These are phyloP conservation scores for Pterocles gutturalis DNA, from an alignment of 2,113 vertebrate species.

Conservation along the genomic window DNA sequence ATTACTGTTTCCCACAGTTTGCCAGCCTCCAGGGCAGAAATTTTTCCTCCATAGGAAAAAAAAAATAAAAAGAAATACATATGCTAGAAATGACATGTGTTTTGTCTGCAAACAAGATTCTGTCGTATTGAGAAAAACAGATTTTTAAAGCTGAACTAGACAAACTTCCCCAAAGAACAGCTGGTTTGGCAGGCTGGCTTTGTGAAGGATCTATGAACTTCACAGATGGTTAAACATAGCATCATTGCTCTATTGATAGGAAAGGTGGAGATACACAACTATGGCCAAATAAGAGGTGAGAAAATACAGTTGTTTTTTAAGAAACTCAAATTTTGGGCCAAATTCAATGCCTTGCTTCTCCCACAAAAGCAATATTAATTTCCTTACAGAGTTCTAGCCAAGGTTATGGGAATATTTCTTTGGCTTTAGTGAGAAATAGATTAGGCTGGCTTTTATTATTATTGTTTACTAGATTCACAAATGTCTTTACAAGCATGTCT, in stretches of 20 bases:
- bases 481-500: neutral
- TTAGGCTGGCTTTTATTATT: neutral
- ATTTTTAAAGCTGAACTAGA: neutral
- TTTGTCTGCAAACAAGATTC: neutral
- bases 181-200: neutral
- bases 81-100: neutral
- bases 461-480: neutral
- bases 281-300: constrained; percentile 21
- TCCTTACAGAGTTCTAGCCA: neutral
- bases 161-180: neutral
- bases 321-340: neutral
- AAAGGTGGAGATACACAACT: neutral
- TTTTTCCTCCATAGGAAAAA: neutral
- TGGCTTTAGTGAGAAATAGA: neutral
- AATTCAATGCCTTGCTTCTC: constrained; percentile 22
- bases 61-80: neutral
- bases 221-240: neutral
- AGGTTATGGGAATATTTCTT: neutral
- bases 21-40: neutral
- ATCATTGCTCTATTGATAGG: neutral
- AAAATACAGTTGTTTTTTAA: neutral
- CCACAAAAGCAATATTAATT: neutral
- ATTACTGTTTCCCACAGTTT: neutral
- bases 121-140: neutral
- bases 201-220: neutral